Conservation (phyloP, 2,888 invertebrate species). For the Synanthedon vespiformis region DNA sequence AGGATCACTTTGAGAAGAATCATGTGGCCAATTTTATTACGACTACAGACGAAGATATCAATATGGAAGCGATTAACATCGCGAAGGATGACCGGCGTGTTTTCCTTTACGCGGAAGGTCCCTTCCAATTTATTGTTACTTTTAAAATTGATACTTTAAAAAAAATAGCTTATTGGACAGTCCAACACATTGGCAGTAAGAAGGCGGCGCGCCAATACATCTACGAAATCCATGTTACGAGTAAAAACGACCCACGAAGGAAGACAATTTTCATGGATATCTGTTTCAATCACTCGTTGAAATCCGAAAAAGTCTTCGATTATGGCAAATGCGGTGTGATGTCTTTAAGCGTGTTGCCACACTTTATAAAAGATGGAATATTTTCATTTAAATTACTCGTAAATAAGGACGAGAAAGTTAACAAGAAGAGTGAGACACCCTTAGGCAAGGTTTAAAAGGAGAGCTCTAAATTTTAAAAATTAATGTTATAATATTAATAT, state of each 20-base stretch:
- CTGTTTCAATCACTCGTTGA: constrained; percentile 48
- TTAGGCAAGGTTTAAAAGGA: too few relatives aligned
- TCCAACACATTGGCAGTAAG: constrained; percentile 51
- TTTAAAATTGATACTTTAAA: constrained; percentile 47
- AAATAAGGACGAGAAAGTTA: constrained; percentile 17
- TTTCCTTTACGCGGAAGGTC: constrained; percentile 34
- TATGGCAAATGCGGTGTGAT: constrained; percentile 42
- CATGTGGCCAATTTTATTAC: constrained; percentile 36
- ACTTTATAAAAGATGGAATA: constrained; percentile 40
- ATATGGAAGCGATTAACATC: constrained; percentile 23
- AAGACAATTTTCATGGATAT: constrained; percentile 44
- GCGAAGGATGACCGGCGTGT: constrained; percentile 39
- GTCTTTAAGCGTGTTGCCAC: constrained; percentile 32
- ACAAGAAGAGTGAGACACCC: constrained; percentile 5
- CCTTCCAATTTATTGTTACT: constrained; percentile 44
- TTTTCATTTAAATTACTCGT: constrained; percentile 39
- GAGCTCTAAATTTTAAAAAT: too few relatives aligned
- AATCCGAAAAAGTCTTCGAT: constrained; percentile 45
- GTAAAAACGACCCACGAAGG: constrained; percentile 37
- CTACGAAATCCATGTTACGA: constrained; percentile 47
- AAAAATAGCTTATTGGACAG: constrained; percentile 46
- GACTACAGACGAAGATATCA: constrained; percentile 34
- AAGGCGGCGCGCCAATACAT: constrained; percentile 39
- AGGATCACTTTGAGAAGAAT: constrained; percentile 49
- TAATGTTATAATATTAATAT: too few relatives aligned